A percentile compares a stretch with the other conserved stretches of the same genome.
Conservation (phyloP, 1,140 invertebrate species). For the Drosophila subpulchrella region DNA sequence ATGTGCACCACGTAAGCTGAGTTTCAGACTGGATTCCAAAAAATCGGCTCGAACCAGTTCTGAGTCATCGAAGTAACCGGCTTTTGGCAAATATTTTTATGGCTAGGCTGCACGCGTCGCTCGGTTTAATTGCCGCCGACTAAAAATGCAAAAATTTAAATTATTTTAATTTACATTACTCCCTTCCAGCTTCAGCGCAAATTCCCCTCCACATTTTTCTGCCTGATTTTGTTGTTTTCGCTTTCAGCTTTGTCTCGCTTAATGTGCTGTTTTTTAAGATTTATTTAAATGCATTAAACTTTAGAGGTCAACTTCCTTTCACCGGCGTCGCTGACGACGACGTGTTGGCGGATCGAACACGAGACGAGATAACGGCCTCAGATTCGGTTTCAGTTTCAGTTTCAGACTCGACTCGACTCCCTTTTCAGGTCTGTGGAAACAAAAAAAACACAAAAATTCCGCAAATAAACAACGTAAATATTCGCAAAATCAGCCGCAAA, state of each 20-base stretch:
- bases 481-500: constrained; percentile 70
- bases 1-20: neutral
- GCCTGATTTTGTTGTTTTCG: constrained; percentile 56
- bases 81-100: constrained; percentile 64
- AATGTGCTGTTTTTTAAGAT: constrained; percentile 67
- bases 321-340: constrained; percentile 47
- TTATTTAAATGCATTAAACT: constrained; percentile 84
- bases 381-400: constrained; percentile 6
- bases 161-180: constrained; percentile 52
- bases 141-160: constrained; percentile 60
- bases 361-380: constrained; percentile 48
- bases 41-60: constrained; percentile 43
- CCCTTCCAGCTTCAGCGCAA: neutral
- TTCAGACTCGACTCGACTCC: constrained; percentile 26
- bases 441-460: constrained; percentile 2
- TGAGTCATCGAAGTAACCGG: constrained; percentile 52
- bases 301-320: constrained; percentile 83
- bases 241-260: constrained; percentile 73
- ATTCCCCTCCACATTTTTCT: neutral
- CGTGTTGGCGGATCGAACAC: constrained; percentile 53
- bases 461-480: constrained; percentile 7
- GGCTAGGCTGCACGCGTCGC: constrained; percentile 72
- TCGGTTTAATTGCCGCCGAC: constrained; percentile 72
- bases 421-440: constrained; percentile 2
- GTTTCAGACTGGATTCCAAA: constrained; percentile 26